Conservation (phyloP, 2,888 invertebrate genomes). For the Tribolium freemani region DNA sequence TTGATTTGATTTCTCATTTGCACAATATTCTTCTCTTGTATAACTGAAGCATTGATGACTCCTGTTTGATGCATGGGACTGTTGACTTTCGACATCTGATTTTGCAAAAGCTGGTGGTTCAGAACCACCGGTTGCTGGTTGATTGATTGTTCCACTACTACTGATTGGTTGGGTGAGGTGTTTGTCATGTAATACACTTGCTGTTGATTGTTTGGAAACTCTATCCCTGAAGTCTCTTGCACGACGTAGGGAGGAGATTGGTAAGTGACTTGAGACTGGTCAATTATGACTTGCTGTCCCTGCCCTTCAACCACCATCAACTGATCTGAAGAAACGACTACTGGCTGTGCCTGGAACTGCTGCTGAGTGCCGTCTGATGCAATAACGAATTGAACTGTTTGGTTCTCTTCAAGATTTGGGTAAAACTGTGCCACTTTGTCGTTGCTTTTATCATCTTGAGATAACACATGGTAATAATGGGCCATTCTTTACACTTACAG, state of each 20-base stretch:
- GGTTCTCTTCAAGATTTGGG: slow-evolving; percentile 71
- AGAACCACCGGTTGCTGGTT: slow-evolving; percentile 57
- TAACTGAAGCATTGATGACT: not conserved
- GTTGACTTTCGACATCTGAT: slow-evolving; percentile 7
- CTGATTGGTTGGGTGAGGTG: slow-evolving; percentile 37
- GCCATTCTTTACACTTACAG: slow-evolving; percentile 69
- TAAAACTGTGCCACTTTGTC: slow-evolving; percentile 77
- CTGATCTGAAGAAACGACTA: slow-evolving; percentile 61
- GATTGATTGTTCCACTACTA: slow-evolving; percentile 37
- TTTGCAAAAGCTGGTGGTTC: slow-evolving; percentile 56
- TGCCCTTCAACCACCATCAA: slow-evolving; percentile 68
- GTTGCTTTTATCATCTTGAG: slow-evolving; percentile 71
- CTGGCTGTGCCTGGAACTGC: slow-evolving; percentile 61
- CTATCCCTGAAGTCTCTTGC: slow-evolving; percentile 38
- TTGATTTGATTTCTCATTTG: slow-evolving; percentile 13
- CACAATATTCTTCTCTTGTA: slow-evolving; percentile 10
- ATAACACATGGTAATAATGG: slow-evolving; percentile 78
- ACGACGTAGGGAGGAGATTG: slow-evolving; percentile 54
- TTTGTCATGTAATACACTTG: slow-evolving; percentile 60
- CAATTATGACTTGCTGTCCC: slow-evolving; percentile 66
- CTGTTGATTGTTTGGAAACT: slow-evolving; percentile 49
- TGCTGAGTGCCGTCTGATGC: slow-evolving; percentile 57
- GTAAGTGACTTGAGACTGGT: slow-evolving; percentile 60
- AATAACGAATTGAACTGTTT: slow-evolving; percentile 63
- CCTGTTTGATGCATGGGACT: not conserved